A percentile compares a stretch with the other conserved stretches of the same genome.
phyloP scores from a whole-genome alignment of 2,113 vertebrate species.

The Callipepla squamata region DNA sequence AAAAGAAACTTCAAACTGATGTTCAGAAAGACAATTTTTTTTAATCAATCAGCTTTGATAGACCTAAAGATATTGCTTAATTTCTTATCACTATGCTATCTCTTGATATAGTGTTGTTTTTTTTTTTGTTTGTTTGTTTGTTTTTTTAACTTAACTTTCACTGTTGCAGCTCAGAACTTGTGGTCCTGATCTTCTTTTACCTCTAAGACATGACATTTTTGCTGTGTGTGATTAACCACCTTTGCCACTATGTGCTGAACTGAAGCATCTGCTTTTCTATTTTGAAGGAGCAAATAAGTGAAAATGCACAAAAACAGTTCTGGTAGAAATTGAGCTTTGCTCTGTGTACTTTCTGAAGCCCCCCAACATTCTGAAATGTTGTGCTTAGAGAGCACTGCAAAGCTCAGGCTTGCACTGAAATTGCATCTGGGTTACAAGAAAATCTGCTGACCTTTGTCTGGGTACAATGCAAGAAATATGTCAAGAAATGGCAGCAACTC shows the following conservation, averaged over 20 bases:
- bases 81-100: not conserved
- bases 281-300: not conserved
- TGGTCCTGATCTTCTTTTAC: not conserved
- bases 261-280: not conserved
- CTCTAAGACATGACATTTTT: not conserved
- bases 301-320: not conserved
- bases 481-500: not conserved
- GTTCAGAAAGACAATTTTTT: not conserved
- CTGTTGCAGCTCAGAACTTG: not conserved
- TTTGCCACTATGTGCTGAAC: not conserved
- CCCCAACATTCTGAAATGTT: not conserved
- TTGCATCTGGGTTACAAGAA: not conserved
- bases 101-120: not conserved
- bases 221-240: not conserved
- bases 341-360: not conserved
- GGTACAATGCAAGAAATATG: not conserved
- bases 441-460: not conserved
- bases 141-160: not conserved
- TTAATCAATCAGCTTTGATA: not conserved
- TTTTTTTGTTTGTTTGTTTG: no score
- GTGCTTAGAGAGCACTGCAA: not conserved
- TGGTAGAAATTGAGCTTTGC: not conserved
- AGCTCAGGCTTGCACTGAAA: not conserved
- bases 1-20: not conserved
- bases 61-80: not conserved